Conservation (phyloP, 2,888 invertebrate genomes). For the Acanthosepion esculentum region DNA sequence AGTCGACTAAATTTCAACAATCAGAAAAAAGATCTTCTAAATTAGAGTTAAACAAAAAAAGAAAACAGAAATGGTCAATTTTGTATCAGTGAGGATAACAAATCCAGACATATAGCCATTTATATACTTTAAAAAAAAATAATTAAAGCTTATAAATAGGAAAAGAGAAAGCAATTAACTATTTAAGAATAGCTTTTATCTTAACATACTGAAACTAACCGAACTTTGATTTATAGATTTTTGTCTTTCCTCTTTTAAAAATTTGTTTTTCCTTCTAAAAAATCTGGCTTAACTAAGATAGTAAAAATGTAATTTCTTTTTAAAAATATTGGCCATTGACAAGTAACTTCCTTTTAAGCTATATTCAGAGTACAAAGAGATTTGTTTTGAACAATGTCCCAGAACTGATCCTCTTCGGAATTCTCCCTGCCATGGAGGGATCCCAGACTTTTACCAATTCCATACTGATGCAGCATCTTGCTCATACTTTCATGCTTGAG, state of each 20-base stretch:
- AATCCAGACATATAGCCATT: neutral
- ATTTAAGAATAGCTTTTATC: neutral
- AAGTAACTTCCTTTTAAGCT: neutral
- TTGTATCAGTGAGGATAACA: neutral
- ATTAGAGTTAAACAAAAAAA: neutral
- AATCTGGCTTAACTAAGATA: neutral
- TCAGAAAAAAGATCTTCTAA: neutral
- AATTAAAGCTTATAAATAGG: neutral
- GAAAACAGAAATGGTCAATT: neutral
- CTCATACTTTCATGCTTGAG: constrained; percentile 56
- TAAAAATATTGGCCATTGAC: neutral
- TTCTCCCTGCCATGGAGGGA: constrained; percentile 57
- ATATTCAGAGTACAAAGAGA: constrained; percentile 64
- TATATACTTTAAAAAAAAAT: neutral
- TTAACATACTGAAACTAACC: neutral
- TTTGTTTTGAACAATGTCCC: constrained; percentile 66
- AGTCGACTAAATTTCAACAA: neutral
- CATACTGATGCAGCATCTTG: constrained; percentile 62
- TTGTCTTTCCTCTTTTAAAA: neutral
- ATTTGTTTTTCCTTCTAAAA: neutral
- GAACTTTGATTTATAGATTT: neutral
- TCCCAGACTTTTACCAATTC: constrained; percentile 64
- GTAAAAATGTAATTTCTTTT: neutral
- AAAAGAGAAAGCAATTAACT: neutral
- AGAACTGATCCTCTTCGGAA: constrained; percentile 65